phyloP scores from a whole-genome alignment of 2,113 vertebrate genomes.

The Poecilia latipinna region DNA sequence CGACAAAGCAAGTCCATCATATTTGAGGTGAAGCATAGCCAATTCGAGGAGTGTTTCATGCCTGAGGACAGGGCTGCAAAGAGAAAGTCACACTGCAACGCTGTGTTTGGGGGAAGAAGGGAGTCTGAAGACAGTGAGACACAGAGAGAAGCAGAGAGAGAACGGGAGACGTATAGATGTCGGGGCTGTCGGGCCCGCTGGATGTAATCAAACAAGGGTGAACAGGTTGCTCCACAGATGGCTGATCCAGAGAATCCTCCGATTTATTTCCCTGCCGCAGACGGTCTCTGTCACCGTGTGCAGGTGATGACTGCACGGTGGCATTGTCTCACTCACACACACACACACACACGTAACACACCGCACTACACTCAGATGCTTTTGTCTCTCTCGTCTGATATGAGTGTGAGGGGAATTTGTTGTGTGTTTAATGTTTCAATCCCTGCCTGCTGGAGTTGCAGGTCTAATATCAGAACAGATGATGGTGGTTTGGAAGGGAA shows the following conservation, averaged over 20 bases:
- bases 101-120: conserved; percentile 6
- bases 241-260: conserved; percentile 61
- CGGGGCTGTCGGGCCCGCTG: conserved; percentile 38
- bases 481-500: neutral
- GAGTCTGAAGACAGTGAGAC: conserved; percentile 37
- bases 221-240: conserved; percentile 75
- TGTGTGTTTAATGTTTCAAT: conserved; percentile 4
- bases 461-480: neutral
- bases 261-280: conserved; percentile 66
- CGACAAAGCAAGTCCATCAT: conserved; percentile 61
- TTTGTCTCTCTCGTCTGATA: conserved; percentile 52
- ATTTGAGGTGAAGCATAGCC: conserved; percentile 61
- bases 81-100: conserved; percentile 45
- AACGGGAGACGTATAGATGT: conserved; percentile 24
- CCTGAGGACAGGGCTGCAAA: conserved; percentile 31
- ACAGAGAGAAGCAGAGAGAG: conserved; percentile 12
- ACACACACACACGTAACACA: neutral
- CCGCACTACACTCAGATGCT: conserved; percentile 46
- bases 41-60: conserved; percentile 50
- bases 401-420: conserved; percentile 41
- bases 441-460: neutral
- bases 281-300: conserved; percentile 51
- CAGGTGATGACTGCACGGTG: conserved; percentile 52
- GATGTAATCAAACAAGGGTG: conserved; percentile 72
- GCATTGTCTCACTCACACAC: conserved; percentile 49